Percentiles rank a stretch among this genome's conserved stretches.
These are phyloP conservation scores for Heliangelus exortis DNA, from an alignment of 2,797 vertebrate species.

Conservation along the genomic window DNA sequence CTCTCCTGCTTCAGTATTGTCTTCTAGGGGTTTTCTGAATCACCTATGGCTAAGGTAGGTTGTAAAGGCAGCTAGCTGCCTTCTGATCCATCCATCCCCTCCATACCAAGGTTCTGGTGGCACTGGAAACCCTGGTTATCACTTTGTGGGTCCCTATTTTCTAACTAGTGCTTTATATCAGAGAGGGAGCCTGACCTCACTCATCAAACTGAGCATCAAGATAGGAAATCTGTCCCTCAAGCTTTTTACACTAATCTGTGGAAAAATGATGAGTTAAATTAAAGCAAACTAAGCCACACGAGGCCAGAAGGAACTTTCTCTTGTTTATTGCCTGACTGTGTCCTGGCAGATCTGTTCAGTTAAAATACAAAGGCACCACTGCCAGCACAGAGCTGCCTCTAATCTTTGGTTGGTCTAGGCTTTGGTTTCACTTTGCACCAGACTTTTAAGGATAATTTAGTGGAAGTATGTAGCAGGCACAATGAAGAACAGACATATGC, in stretches of 20 bases:
- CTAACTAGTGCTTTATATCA: not conserved
- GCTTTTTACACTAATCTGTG: not conserved
- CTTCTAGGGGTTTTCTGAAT: not conserved
- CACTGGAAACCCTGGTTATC: not conserved
- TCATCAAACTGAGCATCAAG: not conserved
- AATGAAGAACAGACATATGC: not conserved
- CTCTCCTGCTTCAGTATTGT: not conserved
- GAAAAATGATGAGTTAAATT: not conserved
- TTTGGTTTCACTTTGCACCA: not conserved
- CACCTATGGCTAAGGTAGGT: not conserved
- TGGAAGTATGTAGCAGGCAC: not conserved
- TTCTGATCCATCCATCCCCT: not conserved
- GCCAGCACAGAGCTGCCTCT: not conserved
- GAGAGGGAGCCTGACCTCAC: no score
- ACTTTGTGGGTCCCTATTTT: rapidly evolving
- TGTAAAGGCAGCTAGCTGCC: not conserved
- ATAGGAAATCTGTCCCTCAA: not conserved
- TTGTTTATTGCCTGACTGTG: not conserved
- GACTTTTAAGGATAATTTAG: not conserved
- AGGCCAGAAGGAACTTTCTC: not conserved
- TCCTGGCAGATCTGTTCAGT: rapidly evolving
- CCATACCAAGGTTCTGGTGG: not conserved
- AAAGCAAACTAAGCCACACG: not conserved
- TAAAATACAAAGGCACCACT: rapidly evolving
- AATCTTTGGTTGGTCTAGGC: not conserved